A percentile compares a stretch with the other conserved stretches of the same genome.
Evolutionary conservation across 1,140 invertebrate genomes (phyloP).

Genomic region (Littorina saxatilis): DNA sequence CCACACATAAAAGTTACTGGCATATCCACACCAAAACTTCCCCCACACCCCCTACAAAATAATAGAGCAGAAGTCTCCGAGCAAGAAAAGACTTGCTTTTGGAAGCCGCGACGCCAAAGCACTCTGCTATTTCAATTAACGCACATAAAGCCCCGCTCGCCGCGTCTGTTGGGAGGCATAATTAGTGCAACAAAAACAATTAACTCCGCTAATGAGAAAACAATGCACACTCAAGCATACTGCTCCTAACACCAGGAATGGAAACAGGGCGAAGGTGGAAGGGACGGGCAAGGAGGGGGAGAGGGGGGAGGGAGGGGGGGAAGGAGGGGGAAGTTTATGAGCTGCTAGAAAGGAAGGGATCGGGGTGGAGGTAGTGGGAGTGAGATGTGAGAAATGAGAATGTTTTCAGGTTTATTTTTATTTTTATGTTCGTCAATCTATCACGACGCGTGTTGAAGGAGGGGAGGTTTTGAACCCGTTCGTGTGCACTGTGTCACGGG

Average conservation of each 20-base stretch:
- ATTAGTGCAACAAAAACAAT: constrained; percentile 33
- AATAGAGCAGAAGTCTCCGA: neutral
- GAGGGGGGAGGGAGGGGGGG: neutral
- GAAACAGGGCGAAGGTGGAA: neutral
- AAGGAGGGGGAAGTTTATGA: neutral
- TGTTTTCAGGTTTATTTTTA: neutral
- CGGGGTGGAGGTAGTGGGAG: neutral
- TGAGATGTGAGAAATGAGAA: neutral
- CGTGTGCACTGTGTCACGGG: no score
- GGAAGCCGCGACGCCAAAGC: neutral
- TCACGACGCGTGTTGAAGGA: neutral
- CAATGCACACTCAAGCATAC: constrained; percentile 25
- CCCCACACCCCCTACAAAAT: neutral
- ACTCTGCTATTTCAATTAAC: constrained; percentile 30
- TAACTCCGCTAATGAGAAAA: constrained; percentile 31
- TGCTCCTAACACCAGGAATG: no score
- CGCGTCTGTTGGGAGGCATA: neutral
- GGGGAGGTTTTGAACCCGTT: no score
- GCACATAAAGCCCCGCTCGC: neutral
- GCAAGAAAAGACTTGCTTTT: neutral
- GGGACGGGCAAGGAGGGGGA: neutral
- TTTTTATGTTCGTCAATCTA: neutral
- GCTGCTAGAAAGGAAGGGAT: neutral
- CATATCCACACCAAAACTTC: neutral
- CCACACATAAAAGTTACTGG: no score